A percentile compares a stretch with the other conserved stretches of the same genome.
These are phyloP conservation scores for Folsomia manolachei DNA, from an alignment of 2,888 invertebrate species.

Conservation along the genomic window DNA sequence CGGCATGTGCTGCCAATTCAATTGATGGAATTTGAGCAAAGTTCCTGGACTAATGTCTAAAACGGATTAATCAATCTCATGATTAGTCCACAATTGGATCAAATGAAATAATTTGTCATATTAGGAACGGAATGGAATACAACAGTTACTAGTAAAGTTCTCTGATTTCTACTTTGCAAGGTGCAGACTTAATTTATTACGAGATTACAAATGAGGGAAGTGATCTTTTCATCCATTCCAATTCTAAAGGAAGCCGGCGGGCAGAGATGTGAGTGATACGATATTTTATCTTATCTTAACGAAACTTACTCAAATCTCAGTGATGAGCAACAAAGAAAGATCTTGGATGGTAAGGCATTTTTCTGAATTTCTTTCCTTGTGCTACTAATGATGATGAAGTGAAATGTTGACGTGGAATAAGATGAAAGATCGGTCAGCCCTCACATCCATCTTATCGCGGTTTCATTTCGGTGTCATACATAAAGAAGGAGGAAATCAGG, in stretches of 20 bases:
- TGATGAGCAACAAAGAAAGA: background rate
- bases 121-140: too few species aligned
- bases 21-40: too few species aligned
- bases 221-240: background rate
- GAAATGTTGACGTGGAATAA: background rate
- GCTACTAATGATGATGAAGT: slow-evolving; percentile 4
- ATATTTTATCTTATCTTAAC: background rate
- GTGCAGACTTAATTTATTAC: too few species aligned
- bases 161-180: background rate
- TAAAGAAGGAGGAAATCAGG: background rate
- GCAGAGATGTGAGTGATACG: background rate
- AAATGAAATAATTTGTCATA: too few species aligned
- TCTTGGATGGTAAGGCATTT: background rate
- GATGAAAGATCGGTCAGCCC: background rate
- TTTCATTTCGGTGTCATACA: background rate
- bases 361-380: background rate
- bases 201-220: too few species aligned
- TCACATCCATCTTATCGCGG: background rate
- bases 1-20: too few species aligned
- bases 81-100: too few species aligned
- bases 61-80: too few species aligned
- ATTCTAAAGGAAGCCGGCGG: background rate
- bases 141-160: too few species aligned
- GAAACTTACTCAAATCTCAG: too few species aligned
- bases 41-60: too few species aligned